These are phyloP conservation scores for Tipula vernalis DNA, from an alignment of 2,888 invertebrate species.

Conservation along the genomic window DNA sequence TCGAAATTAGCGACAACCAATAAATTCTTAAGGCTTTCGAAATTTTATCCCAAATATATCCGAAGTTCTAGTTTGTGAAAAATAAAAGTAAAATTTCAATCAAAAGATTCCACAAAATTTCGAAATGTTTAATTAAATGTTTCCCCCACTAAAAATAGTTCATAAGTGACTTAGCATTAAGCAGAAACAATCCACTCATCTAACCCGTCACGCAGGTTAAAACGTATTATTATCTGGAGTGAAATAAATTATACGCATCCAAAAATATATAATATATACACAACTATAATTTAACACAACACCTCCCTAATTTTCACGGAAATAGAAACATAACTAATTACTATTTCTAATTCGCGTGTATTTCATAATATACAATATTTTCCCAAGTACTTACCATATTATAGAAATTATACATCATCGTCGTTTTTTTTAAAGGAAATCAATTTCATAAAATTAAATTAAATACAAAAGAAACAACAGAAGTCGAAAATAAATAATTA, in stretches of 20 bases:
- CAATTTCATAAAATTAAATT: background rate
- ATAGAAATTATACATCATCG: background rate
- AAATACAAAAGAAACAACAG: background rate
- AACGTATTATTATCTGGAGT: background rate
- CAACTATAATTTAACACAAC: background rate
- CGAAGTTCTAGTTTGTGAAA: too few species aligned
- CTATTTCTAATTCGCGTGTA: background rate
- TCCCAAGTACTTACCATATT: background rate
- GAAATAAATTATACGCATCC: background rate
- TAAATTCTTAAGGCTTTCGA: too few species aligned
- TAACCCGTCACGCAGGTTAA: background rate
- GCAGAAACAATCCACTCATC: background rate
- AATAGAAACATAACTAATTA: constrained; percentile 4
- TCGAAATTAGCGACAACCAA: too few species aligned
- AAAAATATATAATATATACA: background rate
- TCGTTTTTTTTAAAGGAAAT: background rate
- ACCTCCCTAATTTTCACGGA: background rate
- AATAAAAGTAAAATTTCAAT: too few species aligned
- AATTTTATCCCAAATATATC: too few species aligned
- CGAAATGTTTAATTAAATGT: too few species aligned
- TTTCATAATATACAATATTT: background rate
- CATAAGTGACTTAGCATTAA: background rate
- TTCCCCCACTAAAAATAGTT: background rate
- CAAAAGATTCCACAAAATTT: too few species aligned
- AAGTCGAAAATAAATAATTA: background rate